Evolutionary conservation across 2,888 invertebrate genomes (phyloP), one percentile per base, ranked within the genome.

Genomic region (Lasioglossum vierecki): DNA sequence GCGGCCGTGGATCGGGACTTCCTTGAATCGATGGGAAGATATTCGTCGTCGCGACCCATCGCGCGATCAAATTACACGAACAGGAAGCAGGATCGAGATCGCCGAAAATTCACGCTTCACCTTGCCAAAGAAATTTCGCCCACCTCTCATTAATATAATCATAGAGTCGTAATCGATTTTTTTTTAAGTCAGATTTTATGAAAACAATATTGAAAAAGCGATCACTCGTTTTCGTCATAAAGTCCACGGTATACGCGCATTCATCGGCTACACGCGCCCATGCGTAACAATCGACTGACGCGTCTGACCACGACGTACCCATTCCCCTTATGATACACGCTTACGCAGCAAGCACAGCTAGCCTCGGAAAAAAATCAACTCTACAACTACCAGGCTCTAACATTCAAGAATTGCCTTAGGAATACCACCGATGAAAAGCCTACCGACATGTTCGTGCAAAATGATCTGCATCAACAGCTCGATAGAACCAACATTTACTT

Each of bases 1-100:
- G 15, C 49, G 71, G 53, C 39, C 57, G 15, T 18, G 41, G 53
- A 60, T 68, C 30, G 44, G 68, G 53, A 53, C 49, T 76, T 76
- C 76, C 35, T 22, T 70, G 70, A 39, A 76, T 57, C 35, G 41
- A n/a, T 11, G 39, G 70, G 53, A 53, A 53, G 3, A 53, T 53
- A 53, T 53, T 53, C 53, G 53, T 53, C 53, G n/a, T n/a, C 3
- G 53, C 18, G 49, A 49, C 6, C 18, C 49, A 18, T 2, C 49
- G 49, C 49, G 49, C 53, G n/a, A 53, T 53, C 53, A 18, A 66
- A 66, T 30, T 22, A n/a, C 9, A n/a, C 1, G n/a, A 41, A 41
- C 70, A 5, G 63, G 63, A 39, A 39, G 68, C 3, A 9, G 18
- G 35, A 66, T 53, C 49, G 5, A 0, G 71, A 15, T n/a, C 26